A percentile compares a stretch with the other conserved stretches of the same genome.
Conservation (phyloP, 2,888 invertebrate genomes). For the Rhamnusium bicolor region DNA sequence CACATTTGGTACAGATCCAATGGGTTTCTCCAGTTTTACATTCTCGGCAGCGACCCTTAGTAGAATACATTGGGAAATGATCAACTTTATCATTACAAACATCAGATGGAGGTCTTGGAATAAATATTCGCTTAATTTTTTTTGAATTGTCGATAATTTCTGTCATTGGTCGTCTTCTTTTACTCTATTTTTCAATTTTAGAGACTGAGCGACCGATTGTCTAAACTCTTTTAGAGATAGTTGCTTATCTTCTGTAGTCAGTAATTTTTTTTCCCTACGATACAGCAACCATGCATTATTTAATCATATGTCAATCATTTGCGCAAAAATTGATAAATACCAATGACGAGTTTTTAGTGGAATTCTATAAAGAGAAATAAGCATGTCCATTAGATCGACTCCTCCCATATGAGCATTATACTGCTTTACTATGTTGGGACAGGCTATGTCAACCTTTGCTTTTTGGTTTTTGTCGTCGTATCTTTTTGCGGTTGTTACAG, state of each 20-base stretch:
- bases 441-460: constrained; percentile 15
- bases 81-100: constrained; percentile 15
- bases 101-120: constrained; percentile 24
- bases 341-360: background rate
- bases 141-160: no score
- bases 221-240: no score
- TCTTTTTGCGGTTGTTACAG: constrained; percentile 18
- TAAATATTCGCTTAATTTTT: constrained; percentile 19
- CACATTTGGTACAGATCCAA: constrained; percentile 22
- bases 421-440: constrained; percentile 26
- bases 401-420: constrained; percentile 3
- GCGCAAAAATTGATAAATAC: background rate
- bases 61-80: constrained; percentile 23
- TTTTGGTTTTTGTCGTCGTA: background rate
- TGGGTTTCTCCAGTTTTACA: constrained; percentile 25
- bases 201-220: no score
- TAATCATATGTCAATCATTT: background rate
- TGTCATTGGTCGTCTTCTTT: no score
- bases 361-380: background rate
- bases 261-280: background rate
- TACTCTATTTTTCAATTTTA: no score
- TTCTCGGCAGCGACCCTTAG: constrained; percentile 17
- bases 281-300: background rate
- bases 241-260: background rate
- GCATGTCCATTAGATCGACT: background rate